Percentiles rank a stretch among this genome's conserved stretches.
Evolutionary conservation across 2,888 invertebrate genomes (phyloP).

Genomic region (Tipula unca): DNA sequence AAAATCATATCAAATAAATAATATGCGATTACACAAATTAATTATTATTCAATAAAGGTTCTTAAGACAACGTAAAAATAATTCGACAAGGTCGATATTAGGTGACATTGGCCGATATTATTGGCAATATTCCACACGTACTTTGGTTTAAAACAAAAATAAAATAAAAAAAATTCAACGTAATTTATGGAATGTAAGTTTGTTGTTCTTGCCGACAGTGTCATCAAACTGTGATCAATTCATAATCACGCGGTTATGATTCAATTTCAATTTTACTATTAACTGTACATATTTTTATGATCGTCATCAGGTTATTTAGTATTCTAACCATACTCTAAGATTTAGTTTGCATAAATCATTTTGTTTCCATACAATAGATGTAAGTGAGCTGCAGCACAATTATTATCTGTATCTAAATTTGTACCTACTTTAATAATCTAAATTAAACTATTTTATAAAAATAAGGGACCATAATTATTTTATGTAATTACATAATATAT

Average conservation of each 20-base stretch:
- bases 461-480: not conserved
- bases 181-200: not conserved
- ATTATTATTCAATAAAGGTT: not conserved
- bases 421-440: too few species aligned
- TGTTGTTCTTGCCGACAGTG: not conserved
- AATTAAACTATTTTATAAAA: too few species aligned
- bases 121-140: not conserved
- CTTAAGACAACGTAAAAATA: not conserved
- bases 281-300: not conserved
- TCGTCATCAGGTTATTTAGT: not conserved
- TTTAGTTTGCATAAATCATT: not conserved
- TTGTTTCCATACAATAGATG: too few species aligned
- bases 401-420: too few species aligned
- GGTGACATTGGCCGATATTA: constrained; percentile 20
- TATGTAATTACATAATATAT: not conserved
- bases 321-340: not conserved
- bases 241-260: not conserved
- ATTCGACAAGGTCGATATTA: not conserved
- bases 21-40: constrained; percentile 3
- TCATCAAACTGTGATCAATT: not conserved
- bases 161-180: not conserved
- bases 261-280: not conserved
- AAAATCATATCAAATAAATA: not conserved
- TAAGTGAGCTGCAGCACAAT: not conserved
- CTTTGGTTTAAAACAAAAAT: not conserved